phyloP scores from a whole-genome alignment of 2,113 vertebrate species.

The Nipponia nippon region DNA sequence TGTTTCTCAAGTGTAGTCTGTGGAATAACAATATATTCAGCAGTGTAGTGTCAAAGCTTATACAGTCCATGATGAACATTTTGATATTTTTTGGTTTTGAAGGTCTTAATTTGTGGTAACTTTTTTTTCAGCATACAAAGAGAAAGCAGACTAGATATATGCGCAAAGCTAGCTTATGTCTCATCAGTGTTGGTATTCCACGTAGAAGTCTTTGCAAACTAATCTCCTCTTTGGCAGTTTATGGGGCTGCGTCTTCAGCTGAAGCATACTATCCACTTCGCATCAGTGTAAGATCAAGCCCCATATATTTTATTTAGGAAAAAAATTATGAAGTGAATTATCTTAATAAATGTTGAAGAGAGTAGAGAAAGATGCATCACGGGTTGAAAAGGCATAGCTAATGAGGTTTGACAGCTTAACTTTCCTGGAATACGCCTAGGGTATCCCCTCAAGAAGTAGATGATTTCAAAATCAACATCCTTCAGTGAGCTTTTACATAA shows the following conservation, averaged over 20 bases:
- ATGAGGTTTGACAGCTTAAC: constrained; percentile 54
- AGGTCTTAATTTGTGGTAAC: background rate
- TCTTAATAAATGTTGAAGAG: constrained; percentile 25
- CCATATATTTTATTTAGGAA: constrained; percentile 30
- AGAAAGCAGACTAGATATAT: background rate
- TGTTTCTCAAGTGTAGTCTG: background rate
- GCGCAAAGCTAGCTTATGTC: background rate
- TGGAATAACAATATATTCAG: background rate
- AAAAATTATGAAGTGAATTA: background rate
- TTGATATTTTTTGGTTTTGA: background rate
- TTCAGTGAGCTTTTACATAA: constrained; percentile 26
- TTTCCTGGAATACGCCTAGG: constrained; percentile 32
- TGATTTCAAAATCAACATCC: constrained; percentile 33
- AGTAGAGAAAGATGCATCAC: constrained; percentile 5
- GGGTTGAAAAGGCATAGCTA: constrained; percentile 42
- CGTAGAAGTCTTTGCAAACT: background rate
- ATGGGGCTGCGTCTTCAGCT: background rate
- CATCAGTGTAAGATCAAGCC: background rate
- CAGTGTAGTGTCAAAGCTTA: background rate
- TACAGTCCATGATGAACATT: background rate
- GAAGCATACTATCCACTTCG: background rate
- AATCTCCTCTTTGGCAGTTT: background rate
- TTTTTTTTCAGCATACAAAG: background rate
- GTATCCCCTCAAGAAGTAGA: constrained; percentile 61
- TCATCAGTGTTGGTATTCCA: background rate